A percentile compares a stretch with the other conserved stretches of the same genome.
These are phyloP conservation scores for Megaptera novaeangliae DNA, from an alignment of 2,113 vertebrate species.

Conservation along the genomic window DNA sequence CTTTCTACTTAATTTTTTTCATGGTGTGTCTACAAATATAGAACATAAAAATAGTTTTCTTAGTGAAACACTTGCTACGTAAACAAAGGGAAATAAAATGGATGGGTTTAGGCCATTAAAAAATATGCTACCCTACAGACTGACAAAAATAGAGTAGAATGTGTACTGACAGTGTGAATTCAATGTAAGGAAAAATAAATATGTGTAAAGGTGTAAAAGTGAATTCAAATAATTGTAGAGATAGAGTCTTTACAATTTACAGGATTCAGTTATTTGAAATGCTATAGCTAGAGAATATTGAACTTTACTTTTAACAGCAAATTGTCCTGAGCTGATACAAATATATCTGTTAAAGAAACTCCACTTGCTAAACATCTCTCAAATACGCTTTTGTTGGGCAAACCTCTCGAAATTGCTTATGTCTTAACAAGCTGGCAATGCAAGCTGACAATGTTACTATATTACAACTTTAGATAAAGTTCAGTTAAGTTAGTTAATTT, in stretches of 20 bases:
- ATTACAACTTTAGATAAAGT: background rate
- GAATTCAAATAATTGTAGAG: background rate
- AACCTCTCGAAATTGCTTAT: background rate
- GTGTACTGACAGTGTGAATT: background rate
- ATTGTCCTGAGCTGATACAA: background rate
- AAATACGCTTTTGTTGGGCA: background rate
- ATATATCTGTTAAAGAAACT: background rate
- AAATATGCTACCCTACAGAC: background rate
- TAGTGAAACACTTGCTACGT: background rate
- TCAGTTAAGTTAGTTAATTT: background rate
- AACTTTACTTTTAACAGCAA: background rate
- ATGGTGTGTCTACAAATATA: background rate
- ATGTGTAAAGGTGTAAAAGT: background rate
- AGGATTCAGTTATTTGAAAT: background rate
- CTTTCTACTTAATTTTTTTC: background rate
- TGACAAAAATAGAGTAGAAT: background rate
- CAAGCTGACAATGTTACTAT: background rate
- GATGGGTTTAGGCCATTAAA: background rate
- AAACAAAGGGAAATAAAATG: background rate
- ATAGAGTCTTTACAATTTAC: background rate
- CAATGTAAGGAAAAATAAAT: background rate
- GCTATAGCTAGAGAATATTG: background rate
- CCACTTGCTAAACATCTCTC: background rate
- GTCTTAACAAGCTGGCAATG: background rate
- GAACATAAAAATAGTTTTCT: background rate